phyloP scores from a whole-genome alignment of 1,140 invertebrate genomes.

The Ruditapes philippinarum region DNA sequence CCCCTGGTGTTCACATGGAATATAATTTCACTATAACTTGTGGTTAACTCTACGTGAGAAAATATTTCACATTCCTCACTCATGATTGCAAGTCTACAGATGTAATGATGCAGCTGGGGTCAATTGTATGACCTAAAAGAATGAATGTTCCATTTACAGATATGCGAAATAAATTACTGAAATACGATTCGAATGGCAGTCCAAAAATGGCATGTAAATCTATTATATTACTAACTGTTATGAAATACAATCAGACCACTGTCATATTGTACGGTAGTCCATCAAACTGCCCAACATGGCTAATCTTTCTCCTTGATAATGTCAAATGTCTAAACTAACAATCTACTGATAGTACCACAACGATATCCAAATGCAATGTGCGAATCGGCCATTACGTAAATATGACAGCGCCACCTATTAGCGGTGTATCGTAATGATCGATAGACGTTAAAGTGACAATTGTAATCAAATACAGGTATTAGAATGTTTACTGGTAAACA shows the following conservation, averaged over 20 bases:
- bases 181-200: too few relatives aligned
- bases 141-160: too few relatives aligned
- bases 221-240: not conserved
- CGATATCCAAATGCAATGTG: slow-evolving; percentile 5
- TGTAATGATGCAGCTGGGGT: too few relatives aligned
- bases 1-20: too few relatives aligned
- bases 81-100: too few relatives aligned
- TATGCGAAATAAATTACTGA: too few relatives aligned
- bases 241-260: not conserved
- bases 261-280: slow-evolving; percentile 26
- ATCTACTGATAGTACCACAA: slow-evolving; percentile 1
- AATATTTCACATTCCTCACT: too few relatives aligned
- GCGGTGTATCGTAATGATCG: slow-evolving; percentile 42
- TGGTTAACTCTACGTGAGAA: too few relatives aligned
- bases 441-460: slow-evolving; percentile 48
- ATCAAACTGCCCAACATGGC: not conserved
- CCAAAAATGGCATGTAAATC: not conserved
- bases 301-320: slow-evolving; percentile 38
- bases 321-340: slow-evolving; percentile 40
- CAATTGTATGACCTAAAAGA: too few relatives aligned
- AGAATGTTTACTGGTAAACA: slow-evolving; percentile 59
- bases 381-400: slow-evolving; percentile 47
- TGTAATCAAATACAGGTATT: slow-evolving; percentile 64
- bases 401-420: slow-evolving; percentile 38
- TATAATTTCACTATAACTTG: too few relatives aligned